Base-by-base conservation (phyloP, 2,797 vertebrate species). In the Sparus aurata region DNA sequence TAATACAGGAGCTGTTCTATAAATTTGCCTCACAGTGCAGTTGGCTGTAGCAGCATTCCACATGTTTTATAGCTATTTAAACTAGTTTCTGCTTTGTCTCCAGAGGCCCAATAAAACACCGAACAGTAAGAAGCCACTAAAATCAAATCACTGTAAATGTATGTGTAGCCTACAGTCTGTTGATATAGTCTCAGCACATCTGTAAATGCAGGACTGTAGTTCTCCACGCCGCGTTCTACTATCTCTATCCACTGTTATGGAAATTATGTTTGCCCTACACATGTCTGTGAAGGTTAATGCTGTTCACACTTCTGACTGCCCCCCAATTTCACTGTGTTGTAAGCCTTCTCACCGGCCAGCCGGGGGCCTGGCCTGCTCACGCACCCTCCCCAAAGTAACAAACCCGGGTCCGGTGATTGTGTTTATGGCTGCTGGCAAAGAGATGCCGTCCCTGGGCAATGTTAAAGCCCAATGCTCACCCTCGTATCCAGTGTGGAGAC, bases 241-340 rank as follows among this genome's bases (percentile, higher is more conserved):
- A 62, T 88, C 82, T 67, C 73, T 66, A 58, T 79, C 82, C 65
- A 71, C 74, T 75, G 78, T 86, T 90, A 88, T 91, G 89, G 82
- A 85, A 87, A 91, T 86, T 4, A 75, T 79, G 80, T 80, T 87
- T 85, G 79, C 87, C 87, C 85, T 92, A 82, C 85, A 89, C 85
- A 73, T 83, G 80, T 87, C 83, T 85, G 77, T 90, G 90, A 92
- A 93, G 92, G 92, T 93, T 90, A 93, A 91, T 92, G 79, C 88
- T 85, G 81, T 93, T 93, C 92, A 89, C 93, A 93, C 93, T 91
- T 90, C 85, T 82, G 71, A 85, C 84, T 93, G 89, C 86, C 90
- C 91, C 91, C 88, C 85, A 91, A 91, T 92, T 92, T 88, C 88
- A 76, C 85, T 80, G 80, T 78, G 86, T 90, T 88, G 85, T 86